Base-by-base conservation (phyloP, 2,113 vertebrate species). In the Phalacrocorax pelagicus region DNA sequence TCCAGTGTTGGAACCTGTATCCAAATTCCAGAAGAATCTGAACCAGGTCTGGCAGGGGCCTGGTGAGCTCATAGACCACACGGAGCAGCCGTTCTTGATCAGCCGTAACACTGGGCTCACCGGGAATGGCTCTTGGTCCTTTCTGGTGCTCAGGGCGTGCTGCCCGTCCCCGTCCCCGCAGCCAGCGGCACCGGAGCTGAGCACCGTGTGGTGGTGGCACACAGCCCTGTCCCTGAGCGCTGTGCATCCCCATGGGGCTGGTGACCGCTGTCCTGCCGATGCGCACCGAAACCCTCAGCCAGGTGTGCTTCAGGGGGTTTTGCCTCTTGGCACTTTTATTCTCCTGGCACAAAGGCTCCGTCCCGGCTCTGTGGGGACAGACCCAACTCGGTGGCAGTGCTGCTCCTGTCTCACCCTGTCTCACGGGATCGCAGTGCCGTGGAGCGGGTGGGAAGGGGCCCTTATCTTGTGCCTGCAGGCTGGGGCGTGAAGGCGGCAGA, bases 391-490 rank as follows among this genome's bases (percentile, higher is more conserved):
- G 40, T 32, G 70, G 59, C 77, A 30, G 55, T 10, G 38, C 51
- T 47, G 87, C 77, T 69, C 49, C 59, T 4, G 44, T 54, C 57
- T 62, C 65, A 13, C 15, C 16, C 14, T 38, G 38, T 32, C 58
- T 77, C 54, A 1, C 0, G 6, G 63, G 38, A 24, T 54, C 51
- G 49, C 1, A 12, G 24, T 0, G 3, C 78, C 5, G 6, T 3
- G 72, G 58, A n/a, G 20, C 12, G 0, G 23, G 80, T 14, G 18
- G 75, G 63, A 83, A 63, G 93, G 59, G 77, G 16, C 51, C 59
- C 92, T 96, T 95, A 96, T 96, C 96, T 91, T 15, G 0, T 1
- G 11, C 21, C 67, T 86, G 93, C 96, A 93, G 94, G 84, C 95
- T 13, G 78, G 55, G 91, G 61, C 29, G 11, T 0, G 22, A 66